These are phyloP conservation scores for Ptychadena robeensis DNA, from an alignment of 2,797 vertebrate genomes.

Conservation along the genomic window DNA sequence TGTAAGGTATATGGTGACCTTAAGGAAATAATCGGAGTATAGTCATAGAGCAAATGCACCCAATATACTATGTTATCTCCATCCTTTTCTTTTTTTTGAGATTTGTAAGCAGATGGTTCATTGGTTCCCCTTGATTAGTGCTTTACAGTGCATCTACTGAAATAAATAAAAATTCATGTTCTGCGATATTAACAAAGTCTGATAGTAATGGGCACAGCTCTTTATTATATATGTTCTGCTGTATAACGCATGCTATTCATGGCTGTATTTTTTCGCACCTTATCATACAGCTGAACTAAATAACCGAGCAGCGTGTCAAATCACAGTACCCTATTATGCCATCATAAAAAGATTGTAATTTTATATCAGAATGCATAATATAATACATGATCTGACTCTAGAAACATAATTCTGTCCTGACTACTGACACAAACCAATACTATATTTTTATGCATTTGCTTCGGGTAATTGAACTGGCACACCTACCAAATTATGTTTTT, in stretches of 20 bases:
- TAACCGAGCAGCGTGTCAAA: not conserved
- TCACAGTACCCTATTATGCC: not conserved
- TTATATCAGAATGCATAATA: not conserved
- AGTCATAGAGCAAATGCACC: too few species aligned
- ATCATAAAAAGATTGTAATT: not conserved
- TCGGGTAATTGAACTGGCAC: too few species aligned
- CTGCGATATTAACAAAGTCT: not conserved
- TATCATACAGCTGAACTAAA: not conserved
- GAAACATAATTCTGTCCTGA: not conserved
- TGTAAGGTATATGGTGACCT: too few species aligned
- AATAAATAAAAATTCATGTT: not conserved
- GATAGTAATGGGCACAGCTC: not conserved
- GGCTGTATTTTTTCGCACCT: not conserved
- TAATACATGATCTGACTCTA: not conserved
- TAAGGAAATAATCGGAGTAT: too few species aligned
- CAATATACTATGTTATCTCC: too few species aligned
- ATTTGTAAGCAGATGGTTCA: not conserved
- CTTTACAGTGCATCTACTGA: not conserved
- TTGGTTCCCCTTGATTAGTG: not conserved
- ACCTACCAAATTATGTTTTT: not conserved
- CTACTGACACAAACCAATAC: not conserved
- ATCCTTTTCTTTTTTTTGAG: not conserved
- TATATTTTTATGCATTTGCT: too few species aligned
- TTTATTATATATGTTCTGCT: not conserved
- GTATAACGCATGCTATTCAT: not conserved